Conservation (phyloP, 2,888 invertebrate genomes). For the Coenonympha arcania region DNA sequence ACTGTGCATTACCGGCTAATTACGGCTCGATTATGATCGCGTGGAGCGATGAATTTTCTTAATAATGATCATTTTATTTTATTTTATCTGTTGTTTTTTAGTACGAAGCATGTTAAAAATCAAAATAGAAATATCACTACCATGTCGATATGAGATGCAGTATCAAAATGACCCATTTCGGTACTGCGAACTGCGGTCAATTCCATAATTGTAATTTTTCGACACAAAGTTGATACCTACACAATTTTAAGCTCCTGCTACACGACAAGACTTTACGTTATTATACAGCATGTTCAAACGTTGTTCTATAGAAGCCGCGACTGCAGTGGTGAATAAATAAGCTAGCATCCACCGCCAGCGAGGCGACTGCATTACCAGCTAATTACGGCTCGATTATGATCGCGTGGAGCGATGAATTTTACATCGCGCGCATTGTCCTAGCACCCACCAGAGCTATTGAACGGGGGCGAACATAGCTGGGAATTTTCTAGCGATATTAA, state of each 20-base stretch:
- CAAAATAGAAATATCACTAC: too few relatives aligned
- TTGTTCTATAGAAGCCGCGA: background rate
- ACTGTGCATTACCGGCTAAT: constrained; percentile 18
- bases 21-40: constrained; percentile 44
- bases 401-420: constrained; percentile 46
- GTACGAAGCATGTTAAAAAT: too few relatives aligned
- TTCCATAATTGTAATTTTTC: too few relatives aligned
- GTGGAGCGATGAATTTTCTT: constrained; percentile 44
- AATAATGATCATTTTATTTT: too few relatives aligned
- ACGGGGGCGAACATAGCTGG: constrained; percentile 26
- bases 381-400: constrained; percentile 43
- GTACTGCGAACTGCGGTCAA: too few relatives aligned
- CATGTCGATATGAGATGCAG: too few relatives aligned
- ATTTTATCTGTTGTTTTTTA: too few relatives aligned
- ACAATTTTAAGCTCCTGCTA: background rate
- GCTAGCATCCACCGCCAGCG: constrained; percentile 4
- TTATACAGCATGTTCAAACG: background rate
- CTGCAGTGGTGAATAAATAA: constrained; percentile 4
- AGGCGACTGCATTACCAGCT: constrained; percentile 5
- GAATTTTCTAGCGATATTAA: constrained; percentile 7
- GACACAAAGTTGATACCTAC: too few relatives aligned
- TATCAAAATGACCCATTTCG: too few relatives aligned
- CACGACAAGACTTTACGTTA: background rate
- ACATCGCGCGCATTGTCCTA: constrained; percentile 39
- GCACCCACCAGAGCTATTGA: constrained; percentile 34